phyloP scores from a whole-genome alignment of 2,797 vertebrate species.

The Cyclura pinguis region DNA sequence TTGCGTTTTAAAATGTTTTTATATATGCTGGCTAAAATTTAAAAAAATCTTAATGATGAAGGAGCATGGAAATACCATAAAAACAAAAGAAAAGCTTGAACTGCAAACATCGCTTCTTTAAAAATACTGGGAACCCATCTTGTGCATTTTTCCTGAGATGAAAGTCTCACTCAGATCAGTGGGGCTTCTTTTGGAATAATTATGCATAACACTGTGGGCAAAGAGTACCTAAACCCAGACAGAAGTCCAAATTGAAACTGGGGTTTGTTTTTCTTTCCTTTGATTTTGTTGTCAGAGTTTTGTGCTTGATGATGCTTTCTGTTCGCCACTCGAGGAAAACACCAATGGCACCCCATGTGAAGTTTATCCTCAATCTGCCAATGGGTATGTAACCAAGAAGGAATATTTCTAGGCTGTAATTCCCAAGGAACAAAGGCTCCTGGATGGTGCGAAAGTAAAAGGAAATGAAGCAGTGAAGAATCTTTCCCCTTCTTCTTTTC shows the following conservation, averaged over 20 bases:
- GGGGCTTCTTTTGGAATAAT: neutral
- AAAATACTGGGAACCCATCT: too few species aligned
- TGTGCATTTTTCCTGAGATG: neutral
- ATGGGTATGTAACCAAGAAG: neutral
- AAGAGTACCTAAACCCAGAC: neutral
- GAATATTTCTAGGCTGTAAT: slow-evolving; percentile 18
- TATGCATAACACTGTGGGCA: too few species aligned
- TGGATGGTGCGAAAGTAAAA: slow-evolving; percentile 22
- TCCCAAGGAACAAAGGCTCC: neutral
- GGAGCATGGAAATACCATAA: neutral
- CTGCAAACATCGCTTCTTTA: neutral
- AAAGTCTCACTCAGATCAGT: neutral
- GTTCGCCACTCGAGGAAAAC: neutral
- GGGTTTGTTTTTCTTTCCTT: neutral
- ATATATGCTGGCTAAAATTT: neutral
- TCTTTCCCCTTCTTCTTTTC: neutral
- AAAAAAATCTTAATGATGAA: neutral
- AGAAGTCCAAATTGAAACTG: neutral
- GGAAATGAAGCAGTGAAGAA: neutral
- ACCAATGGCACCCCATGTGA: neutral
- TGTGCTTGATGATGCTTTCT: neutral
- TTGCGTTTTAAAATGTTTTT: neutral
- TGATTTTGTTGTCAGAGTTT: too few species aligned
- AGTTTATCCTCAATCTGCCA: neutral
- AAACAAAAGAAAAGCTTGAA: neutral